Evolutionary conservation across 2,888 invertebrate species (phyloP).

Genomic region (Nemoura dubitans): DNA sequence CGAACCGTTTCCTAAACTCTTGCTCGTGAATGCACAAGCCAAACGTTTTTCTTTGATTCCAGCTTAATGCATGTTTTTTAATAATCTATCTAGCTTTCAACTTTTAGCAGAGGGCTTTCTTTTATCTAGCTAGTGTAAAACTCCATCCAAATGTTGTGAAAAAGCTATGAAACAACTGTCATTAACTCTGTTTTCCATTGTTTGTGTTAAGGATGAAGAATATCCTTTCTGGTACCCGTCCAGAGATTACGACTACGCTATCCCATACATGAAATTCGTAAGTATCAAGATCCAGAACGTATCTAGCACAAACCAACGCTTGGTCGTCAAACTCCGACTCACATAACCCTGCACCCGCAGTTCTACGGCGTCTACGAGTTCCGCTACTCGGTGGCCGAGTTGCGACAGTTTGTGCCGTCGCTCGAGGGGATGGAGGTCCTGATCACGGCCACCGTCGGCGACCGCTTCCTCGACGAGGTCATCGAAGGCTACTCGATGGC

Average conservation of each 20-base stretch:
- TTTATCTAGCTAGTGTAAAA: too few species aligned
- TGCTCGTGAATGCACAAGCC: conserved; percentile 43
- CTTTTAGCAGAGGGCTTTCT: too few species aligned
- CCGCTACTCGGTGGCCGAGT: conserved; percentile 83
- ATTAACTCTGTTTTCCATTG: too few species aligned
- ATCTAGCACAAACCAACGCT: too few species aligned
- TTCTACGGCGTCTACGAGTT: conserved; percentile 91
- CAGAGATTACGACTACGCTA: conserved; percentile 47
- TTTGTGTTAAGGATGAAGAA: conserved; percentile 70
- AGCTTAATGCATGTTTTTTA: too few species aligned
- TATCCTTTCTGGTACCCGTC: conserved; percentile 82
- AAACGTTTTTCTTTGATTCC: too few species aligned
- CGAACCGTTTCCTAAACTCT: too few species aligned
- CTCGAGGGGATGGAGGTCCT: conserved; percentile 83
- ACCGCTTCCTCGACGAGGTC: conserved; percentile 84
- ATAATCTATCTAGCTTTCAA: too few species aligned
- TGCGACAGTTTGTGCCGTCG: conserved; percentile 72
- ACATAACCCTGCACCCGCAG: conserved; percentile 65
- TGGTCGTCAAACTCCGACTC: too few species aligned
- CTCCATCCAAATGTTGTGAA: neutral
- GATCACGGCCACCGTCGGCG: conserved; percentile 87
- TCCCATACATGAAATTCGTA: conserved; percentile 79
- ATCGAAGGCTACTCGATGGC: conserved; percentile 89
- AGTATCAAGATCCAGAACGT: too few species aligned
- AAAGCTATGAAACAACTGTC: too few species aligned